phyloP scores from a whole-genome alignment of 2,797 vertebrate species.

The Rhabdophis nuchalis region DNA sequence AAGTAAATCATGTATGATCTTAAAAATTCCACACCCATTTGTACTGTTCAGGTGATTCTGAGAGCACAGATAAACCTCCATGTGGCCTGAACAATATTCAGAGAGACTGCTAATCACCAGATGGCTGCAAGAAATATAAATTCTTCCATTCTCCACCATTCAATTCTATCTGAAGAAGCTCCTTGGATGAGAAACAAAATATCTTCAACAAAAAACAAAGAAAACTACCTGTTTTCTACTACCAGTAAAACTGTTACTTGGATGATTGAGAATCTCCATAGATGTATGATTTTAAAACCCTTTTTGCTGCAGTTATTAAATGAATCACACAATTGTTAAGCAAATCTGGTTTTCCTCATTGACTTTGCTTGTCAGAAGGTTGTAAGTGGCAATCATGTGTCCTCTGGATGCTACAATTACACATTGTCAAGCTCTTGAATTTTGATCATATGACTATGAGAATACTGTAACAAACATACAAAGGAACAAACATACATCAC shows the following conservation, averaged over 20 bases:
- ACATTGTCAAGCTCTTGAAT: neutral
- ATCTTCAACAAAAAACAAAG: too few species aligned
- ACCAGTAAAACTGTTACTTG: neutral
- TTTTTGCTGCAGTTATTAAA: neutral
- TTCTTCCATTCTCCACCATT: too few species aligned
- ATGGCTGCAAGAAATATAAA: too few species aligned
- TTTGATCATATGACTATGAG: neutral
- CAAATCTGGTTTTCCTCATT: neutral
- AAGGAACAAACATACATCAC: neutral
- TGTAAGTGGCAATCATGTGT: neutral
- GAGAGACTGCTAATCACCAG: too few species aligned
- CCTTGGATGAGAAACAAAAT: too few species aligned
- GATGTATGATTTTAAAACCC: neutral
- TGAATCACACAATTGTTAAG: too few species aligned
- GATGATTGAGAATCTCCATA: neutral
- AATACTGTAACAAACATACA: neutral
- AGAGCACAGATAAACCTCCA: too few species aligned
- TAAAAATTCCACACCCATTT: too few species aligned
- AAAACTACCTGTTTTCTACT: neutral
- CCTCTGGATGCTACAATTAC: neutral
- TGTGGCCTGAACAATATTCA: too few species aligned
- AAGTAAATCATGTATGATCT: too few species aligned
- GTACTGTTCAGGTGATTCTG: too few species aligned
- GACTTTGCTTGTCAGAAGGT: neutral
- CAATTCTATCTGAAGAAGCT: too few species aligned